These are phyloP conservation scores for Apodemia hepburni DNA, from an alignment of 2,888 invertebrate species.

Conservation along the genomic window DNA sequence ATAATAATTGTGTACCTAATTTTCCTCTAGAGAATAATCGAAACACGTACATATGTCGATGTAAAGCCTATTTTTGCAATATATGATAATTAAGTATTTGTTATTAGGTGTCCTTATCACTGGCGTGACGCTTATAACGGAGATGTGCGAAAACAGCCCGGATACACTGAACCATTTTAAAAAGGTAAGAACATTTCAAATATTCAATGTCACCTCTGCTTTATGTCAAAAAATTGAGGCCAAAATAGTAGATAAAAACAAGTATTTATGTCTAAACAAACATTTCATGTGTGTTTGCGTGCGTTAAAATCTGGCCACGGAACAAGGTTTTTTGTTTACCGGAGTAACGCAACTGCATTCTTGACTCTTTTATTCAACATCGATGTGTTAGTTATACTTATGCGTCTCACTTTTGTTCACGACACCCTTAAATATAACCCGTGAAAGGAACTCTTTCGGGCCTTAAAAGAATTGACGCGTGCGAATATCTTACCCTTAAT, in stretches of 20 bases:
- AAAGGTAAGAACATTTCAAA: conserved; percentile 84
- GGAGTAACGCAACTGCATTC: too few relatives aligned
- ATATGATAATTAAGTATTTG: conserved; percentile 22
- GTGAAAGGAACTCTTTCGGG: too few relatives aligned
- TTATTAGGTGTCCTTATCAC: conserved; percentile 94
- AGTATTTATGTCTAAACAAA: neutral
- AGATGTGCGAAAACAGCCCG: conserved; percentile 99
- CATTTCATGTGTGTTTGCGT: too few relatives aligned
- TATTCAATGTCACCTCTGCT: neutral
- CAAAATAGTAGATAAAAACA: neutral
- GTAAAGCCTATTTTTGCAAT: conserved; percentile 15
- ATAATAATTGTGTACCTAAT: conserved; percentile 5
- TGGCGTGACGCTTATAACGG: conserved; percentile 98
- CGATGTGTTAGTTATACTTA: too few relatives aligned
- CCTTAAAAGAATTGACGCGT: too few relatives aligned
- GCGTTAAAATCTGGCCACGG: too few relatives aligned
- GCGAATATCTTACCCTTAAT: too few relatives aligned
- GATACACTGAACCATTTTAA: conserved; percentile 99
- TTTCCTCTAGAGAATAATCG: neutral
- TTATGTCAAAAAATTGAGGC: neutral
- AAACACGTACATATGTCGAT: conserved; percentile 1
- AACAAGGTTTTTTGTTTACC: too few relatives aligned
- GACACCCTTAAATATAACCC: too few relatives aligned
- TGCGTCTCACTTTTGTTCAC: too few relatives aligned
- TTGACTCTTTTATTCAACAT: too few relatives aligned